Base-by-base conservation (phyloP, 2,888 invertebrate species). In the Muscina levida region DNA sequence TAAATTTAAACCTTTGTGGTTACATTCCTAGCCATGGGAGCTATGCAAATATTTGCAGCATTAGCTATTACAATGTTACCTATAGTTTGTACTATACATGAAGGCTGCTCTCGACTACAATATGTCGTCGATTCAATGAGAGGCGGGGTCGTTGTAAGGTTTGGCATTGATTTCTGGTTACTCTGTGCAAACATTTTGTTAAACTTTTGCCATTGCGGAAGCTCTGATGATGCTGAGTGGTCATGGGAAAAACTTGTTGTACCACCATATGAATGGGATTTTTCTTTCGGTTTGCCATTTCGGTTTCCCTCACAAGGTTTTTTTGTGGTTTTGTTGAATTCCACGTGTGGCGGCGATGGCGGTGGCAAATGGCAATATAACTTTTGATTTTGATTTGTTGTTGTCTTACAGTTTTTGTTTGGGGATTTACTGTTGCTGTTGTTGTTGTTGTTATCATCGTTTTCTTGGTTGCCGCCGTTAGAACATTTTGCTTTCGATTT, bases 401-500 rank as follows among this genome's bases (percentile, higher is more conserved):
- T 11, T 51, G 19, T 2, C 22, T 22, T 19, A 22, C 22, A 19
- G 46, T 17, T 17, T 44, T 44, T 44, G n/a, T 8, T 31, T 26
- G 37, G 26, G 6, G 22, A 17, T 22, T 68, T 53, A 3, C 44
- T 65, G 24, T 24, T 65, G 8, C 31, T 31, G 1, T 46, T 44
- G 4, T 8, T 15, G 24, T 72, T 76, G 67, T 26, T 67, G 42
- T 24, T 15, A 44, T 62, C 19, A 48, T 51, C 51, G 57, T 51
- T 24, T 44, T 19, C 19, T 26, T 10, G 15, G 59, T 59, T 4
- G 22, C 62, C 42, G 59, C 17, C 6, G 4, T 37, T 46, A 42
- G 70, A 48, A 13, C 87, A 73, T 42, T 87, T 85, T 31, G 31
- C 31, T 31, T 31, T 31, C 3, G 31, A 5, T 31, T 3, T 8